Conservation (phyloP, 2,113 vertebrate genomes). For the Camelus bactrianus region DNA sequence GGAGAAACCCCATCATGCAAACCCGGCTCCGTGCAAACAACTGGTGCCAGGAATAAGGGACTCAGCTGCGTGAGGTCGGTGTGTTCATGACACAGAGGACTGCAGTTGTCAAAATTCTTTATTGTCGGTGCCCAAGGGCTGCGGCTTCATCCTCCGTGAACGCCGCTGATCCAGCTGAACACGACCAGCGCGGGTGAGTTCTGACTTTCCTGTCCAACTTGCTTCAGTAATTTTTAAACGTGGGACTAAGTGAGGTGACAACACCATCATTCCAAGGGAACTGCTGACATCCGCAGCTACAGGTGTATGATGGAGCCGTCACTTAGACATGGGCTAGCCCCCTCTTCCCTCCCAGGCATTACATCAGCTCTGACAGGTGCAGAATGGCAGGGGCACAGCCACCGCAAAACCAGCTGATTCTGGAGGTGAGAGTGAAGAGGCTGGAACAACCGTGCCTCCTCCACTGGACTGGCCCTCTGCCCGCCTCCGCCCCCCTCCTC, state of each 20-base stretch:
- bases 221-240: not conserved
- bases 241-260: not conserved
- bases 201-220: not conserved
- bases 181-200: not conserved
- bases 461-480: not conserved
- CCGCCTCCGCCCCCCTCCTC: too few relatives aligned
- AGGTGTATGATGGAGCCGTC: not conserved
- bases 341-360: not conserved
- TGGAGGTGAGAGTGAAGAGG: not conserved
- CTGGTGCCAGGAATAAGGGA: not conserved
- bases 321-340: not conserved
- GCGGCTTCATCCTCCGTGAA: not conserved
- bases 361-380: not conserved
- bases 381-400: not conserved
- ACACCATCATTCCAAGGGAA: not conserved
- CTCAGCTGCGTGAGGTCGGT: not conserved
- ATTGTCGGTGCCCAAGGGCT: not conserved
- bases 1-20: not conserved
- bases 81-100: conserved; percentile 24
- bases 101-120: conserved; percentile 42
- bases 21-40: not conserved
- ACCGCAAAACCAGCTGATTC: not conserved
- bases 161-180: not conserved
- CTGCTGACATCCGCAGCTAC: not conserved
- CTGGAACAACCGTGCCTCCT: not conserved